phyloP scores from a whole-genome alignment of 2,888 invertebrate genomes.

The Drosophila subsilvestris region DNA sequence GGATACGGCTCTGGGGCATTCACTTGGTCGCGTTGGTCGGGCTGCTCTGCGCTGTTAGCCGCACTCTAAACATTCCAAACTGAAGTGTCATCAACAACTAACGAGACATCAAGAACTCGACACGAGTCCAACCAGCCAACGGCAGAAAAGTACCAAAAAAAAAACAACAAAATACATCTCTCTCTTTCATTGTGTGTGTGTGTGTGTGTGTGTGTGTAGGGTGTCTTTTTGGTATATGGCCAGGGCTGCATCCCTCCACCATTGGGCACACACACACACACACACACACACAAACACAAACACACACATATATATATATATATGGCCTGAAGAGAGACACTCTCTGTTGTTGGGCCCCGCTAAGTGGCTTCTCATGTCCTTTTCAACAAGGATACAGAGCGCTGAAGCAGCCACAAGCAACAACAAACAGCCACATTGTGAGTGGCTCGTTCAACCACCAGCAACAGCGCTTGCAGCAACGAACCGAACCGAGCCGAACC shows the following conservation, averaged over 20 bases:
- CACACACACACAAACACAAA: conserved; percentile 40
- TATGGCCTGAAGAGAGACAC: conserved; percentile 55
- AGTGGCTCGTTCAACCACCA: conserved; percentile 76
- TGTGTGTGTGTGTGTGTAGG: conserved; percentile 26
- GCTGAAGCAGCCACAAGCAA: conserved; percentile 7
- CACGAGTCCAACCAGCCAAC: conserved; percentile 81
- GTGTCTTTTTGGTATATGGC: conserved; percentile 57
- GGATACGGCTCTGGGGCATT: conserved; percentile 24
- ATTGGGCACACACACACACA: conserved; percentile 60
- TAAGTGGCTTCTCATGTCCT: conserved; percentile 84
- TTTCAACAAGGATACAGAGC: conserved; percentile 76
- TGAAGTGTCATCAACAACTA: conserved; percentile 85
- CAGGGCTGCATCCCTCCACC: conserved; percentile 64
- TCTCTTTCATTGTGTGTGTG: conserved; percentile 1
- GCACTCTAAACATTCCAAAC: conserved; percentile 81
- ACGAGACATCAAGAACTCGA: conserved; percentile 83
- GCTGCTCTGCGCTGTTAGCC: conserved; percentile 54
- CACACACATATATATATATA: too few species aligned
- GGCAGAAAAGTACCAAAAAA: conserved; percentile 75
- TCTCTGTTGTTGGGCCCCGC: conserved; percentile 69
- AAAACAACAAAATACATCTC: conserved; percentile 15
- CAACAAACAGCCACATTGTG: conserved; percentile 52
- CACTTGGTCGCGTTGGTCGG: neutral
- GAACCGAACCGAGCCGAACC: conserved; percentile 29
- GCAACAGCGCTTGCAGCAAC: conserved; percentile 26